phyloP scores from a whole-genome alignment of 35 echinoderm and acorn worm genomes.

The Stichopus chloronotus region DNA sequence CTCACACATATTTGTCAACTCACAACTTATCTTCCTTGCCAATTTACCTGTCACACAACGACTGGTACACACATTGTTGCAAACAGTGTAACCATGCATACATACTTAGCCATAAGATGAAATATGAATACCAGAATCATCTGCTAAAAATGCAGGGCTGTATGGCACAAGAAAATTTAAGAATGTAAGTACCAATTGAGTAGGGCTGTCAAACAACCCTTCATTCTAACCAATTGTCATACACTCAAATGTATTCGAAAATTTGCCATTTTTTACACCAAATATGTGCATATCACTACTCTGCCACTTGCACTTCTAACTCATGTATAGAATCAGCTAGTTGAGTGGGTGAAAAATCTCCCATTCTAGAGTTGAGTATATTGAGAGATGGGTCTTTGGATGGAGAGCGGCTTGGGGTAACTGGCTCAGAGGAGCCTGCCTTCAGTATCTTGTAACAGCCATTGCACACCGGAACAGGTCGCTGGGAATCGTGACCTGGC shows the following conservation, averaged over 20 bases:
- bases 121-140: background rate
- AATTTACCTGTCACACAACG: background rate
- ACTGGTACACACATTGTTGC: too few species aligned
- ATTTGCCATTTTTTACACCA: background rate
- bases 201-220: background rate
- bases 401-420: conserved; percentile 71
- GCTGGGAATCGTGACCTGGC: conserved; percentile 92
- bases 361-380: conserved; percentile 56
- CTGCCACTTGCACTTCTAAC: conserved; percentile 24
- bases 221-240: background rate
- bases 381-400: conserved; percentile 46
- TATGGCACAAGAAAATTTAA: background rate
- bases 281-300: background rate
- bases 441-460: conserved; percentile 96
- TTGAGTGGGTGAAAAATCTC: conserved; percentile 41
- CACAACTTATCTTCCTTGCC: background rate
- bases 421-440: conserved; percentile 80
- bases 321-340: conserved; percentile 50
- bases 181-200: background rate
- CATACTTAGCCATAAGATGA: background rate
- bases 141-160: background rate
- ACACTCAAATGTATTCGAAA: background rate
- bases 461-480: conserved; percentile 89
- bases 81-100: background rate
- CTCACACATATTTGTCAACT: background rate